Conservation (phyloP, 2,113 vertebrate genomes). For the Pluvianellus socialis region DNA sequence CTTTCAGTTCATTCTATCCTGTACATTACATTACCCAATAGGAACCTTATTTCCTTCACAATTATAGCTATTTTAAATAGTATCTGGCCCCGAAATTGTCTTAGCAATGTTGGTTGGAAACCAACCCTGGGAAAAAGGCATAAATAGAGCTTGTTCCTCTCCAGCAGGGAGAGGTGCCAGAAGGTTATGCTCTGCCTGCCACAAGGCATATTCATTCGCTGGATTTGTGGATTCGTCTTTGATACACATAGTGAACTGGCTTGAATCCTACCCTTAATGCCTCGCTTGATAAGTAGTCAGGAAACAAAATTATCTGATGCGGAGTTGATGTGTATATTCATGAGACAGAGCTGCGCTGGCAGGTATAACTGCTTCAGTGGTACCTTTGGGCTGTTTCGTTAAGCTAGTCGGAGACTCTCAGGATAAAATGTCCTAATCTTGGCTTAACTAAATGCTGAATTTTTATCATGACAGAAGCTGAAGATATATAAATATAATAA, state of each 20-base stretch:
- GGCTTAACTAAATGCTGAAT: not conserved
- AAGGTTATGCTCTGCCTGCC: not conserved
- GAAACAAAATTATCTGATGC: not conserved
- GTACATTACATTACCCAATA: not conserved
- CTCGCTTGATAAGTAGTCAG: not conserved
- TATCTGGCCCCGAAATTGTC: not conserved
- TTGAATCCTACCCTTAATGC: not conserved
- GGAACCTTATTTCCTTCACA: not conserved
- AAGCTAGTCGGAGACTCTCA: not conserved
- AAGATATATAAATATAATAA: no score
- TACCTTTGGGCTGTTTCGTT: not conserved
- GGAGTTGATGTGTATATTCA: not conserved
- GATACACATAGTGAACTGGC: not conserved
- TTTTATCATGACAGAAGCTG: not conserved
- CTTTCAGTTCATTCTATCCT: not conserved
- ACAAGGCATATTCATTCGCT: not conserved
- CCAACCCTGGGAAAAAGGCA: not conserved
- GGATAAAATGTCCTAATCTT: not conserved
- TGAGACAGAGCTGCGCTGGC: not conserved
- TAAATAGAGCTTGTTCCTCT: not conserved
- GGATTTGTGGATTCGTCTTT: not conserved
- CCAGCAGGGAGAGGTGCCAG: not conserved
- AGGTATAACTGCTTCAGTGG: accelerated
- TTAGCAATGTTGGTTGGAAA: not conserved
- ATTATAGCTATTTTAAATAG: not conserved